Base-by-base conservation (phyloP, 2,113 vertebrate genomes). In the Propithecus coquereli region DNA sequence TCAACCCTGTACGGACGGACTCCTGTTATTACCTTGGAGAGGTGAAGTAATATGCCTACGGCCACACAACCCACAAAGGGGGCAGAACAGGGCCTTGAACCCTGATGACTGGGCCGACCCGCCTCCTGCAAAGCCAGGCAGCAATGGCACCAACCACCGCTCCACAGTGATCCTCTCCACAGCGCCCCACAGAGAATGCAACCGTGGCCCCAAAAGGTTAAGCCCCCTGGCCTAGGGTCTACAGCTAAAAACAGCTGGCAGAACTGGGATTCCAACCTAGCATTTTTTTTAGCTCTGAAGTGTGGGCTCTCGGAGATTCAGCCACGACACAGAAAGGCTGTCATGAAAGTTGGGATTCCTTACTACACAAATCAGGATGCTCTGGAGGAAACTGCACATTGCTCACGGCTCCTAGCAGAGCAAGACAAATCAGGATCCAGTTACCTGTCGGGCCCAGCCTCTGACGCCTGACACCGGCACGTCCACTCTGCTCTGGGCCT, bases 41-140 rank as follows among this genome's bases (percentile, higher is more conserved):
- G 12, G 40, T 70, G 45, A 96, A 52, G 11, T 30, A 47, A 73
- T 20, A n/a, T 68, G 79, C 18, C 77, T 47, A n/a, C 40, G 45
- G 37, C 77, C 54, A 13, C 22, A 61, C 16, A 32, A 47, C 10
- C 47, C 32, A 37, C 79, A 82, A 32, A 32, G 22, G 57, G 50
- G 23, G 57, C 13, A 61, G 23, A 63, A 20, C 27, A 50, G 45
- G 61, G 61, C 57, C 52, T 47, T 47, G 83, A 70, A 87, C 59
- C 71, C 20, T 1, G 16, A 50, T 27, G 5, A 17, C 57, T 1
- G 0, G 1, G 25, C 50, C 3, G 5, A 81, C 52, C 1, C 1
- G 8, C 66, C 74, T 82, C 50, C 91, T 79, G 61, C 68, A 59
- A 89, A 40, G 63, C 43, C 88, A 43, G 61, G 68, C 45, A 54